Percentiles rank a stretch among this genome's conserved stretches.
Evolutionary conservation across 1,140 invertebrate genomes (phyloP).

Genomic region (Drosophila punjabiensis): DNA sequence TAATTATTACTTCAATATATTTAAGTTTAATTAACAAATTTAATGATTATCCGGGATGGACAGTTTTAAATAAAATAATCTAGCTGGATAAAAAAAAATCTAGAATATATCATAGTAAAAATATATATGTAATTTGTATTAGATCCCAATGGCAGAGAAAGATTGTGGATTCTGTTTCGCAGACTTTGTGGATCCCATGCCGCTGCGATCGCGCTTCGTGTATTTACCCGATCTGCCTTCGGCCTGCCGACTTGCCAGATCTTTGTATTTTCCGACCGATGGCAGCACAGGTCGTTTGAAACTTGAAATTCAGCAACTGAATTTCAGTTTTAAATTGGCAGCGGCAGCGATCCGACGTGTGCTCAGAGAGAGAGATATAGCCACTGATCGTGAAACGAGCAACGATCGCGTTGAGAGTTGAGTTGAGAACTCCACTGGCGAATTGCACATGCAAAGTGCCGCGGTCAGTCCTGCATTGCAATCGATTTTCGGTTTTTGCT

Average conservation of each 20-base stretch:
- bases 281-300: conserved; percentile 2
- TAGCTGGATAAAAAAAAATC: too few species aligned
- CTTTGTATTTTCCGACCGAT: not conserved
- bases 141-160: not conserved
- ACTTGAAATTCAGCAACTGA: conserved; percentile 1
- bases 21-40: too few species aligned
- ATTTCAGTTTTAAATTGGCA: conserved; percentile 5
- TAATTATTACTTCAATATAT: too few species aligned
- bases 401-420: conserved; percentile 1
- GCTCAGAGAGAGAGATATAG: not conserved
- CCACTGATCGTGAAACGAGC: not conserved
- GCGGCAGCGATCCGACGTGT: conserved; percentile 8
- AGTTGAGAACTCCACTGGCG: conserved; percentile 32
- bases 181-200: not conserved
- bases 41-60: too few species aligned
- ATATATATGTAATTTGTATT: not conserved
- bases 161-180: not conserved
- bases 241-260: not conserved
- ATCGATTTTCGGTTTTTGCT: conserved; percentile 16
- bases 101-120: too few species aligned
- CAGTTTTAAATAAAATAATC: too few species aligned
- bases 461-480: conserved; percentile 37
- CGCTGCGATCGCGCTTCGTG: not conserved
- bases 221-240: not conserved
- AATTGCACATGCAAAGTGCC: conserved; percentile 46